Evolutionary conservation across 2,113 vertebrate species (phyloP).

Genomic region (Caracal caracal): DNA sequence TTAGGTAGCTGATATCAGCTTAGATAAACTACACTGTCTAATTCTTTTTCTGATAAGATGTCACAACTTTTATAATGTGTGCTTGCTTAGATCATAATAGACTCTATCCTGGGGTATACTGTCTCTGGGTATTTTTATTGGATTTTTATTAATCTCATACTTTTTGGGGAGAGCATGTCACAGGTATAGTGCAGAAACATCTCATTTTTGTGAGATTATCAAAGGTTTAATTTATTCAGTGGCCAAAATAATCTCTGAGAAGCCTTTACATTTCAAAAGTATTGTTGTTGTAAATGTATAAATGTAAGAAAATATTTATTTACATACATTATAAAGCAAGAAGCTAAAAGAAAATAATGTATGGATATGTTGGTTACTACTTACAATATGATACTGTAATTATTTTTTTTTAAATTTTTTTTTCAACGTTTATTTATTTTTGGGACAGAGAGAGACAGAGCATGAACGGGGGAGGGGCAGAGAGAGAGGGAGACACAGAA

Average conservation of each 20-base stretch:
- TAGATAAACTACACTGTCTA: not conserved
- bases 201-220: not conserved
- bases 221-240: not conserved
- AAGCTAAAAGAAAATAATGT: not conserved
- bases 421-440: no score
- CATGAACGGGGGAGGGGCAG: no score
- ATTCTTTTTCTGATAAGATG: not conserved
- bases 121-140: not conserved
- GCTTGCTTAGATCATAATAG: not conserved
- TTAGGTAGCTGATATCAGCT: no score
- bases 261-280: constrained; percentile 4
- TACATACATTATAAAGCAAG: not conserved
- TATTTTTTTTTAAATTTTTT: no score
- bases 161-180: not conserved
- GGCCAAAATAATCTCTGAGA: not conserved
- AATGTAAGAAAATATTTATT: not conserved
- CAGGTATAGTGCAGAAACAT: not conserved
- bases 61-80: not conserved
- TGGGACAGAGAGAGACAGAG: no score
- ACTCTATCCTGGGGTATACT: not conserved
- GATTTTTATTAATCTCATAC: not conserved
- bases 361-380: not conserved
- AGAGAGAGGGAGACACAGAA: no score
- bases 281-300: not conserved
- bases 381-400: not conserved